A percentile compares a stretch with the other conserved stretches of the same genome.
Evolutionary conservation across 2,888 invertebrate species (phyloP).

Genomic region (Mesochorus sp.): DNA sequence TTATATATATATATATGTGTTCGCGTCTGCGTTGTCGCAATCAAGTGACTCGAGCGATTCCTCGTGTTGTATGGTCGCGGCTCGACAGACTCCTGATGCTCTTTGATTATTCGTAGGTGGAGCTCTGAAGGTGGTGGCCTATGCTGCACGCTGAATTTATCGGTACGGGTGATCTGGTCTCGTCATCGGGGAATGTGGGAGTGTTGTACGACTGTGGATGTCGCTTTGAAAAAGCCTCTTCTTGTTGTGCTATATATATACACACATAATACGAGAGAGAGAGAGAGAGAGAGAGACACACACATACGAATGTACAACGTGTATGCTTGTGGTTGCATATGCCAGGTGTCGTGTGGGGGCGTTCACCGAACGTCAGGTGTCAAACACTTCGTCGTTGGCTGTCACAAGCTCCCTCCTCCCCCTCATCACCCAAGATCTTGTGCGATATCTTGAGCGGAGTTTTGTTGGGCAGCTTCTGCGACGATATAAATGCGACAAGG

Average conservation of each 20-base stretch:
- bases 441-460: background rate
- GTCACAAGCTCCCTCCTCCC: no score
- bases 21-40: slow-evolving; percentile 59
- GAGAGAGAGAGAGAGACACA: no score
- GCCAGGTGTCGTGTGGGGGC: slow-evolving; percentile 78
- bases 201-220: slow-evolving; percentile 71
- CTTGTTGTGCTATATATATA: no score
- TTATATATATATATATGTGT: no score
- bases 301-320: background rate
- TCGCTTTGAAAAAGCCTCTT: slow-evolving; percentile 27
- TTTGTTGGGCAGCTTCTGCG: slow-evolving; percentile 23
- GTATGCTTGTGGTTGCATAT: slow-evolving; percentile 34
- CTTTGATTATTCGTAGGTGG: slow-evolving; percentile 63
- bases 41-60: slow-evolving; percentile 58
- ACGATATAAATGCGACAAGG: slow-evolving; percentile 5
- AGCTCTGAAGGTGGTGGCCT: slow-evolving; percentile 48
- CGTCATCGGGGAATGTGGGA: slow-evolving; percentile 81
- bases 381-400: slow-evolving; percentile 52
- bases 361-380: slow-evolving; percentile 72
- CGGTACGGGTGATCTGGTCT: slow-evolving; percentile 74
- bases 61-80: background rate
- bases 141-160: slow-evolving; percentile 65
- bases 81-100: slow-evolving; percentile 41
- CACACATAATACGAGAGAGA: no score
- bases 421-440: background rate